A percentile compares a stretch with the other conserved stretches of the same genome.
Evolutionary conservation across 2,113 vertebrate species (phyloP).

Genomic region (Pomatorhinus ruficollis): DNA sequence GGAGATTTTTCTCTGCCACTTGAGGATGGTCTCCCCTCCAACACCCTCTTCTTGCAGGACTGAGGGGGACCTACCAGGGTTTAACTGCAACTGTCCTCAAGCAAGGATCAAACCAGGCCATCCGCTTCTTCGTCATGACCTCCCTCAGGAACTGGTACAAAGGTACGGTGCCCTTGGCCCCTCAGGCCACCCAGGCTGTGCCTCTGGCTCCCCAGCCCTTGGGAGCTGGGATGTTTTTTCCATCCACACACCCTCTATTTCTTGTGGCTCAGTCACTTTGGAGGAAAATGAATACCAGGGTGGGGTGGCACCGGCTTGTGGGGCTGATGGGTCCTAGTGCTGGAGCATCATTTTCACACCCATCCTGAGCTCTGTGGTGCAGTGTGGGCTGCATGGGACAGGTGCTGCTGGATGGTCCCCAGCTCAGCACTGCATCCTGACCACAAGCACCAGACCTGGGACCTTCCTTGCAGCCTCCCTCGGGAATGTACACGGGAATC

Average conservation of each 20-base stretch:
- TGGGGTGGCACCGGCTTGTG: fast-evolving
- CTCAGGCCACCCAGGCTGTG: not conserved
- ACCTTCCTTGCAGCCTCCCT: not conserved
- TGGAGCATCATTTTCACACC: not conserved
- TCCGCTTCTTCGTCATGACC: slow-evolving; percentile 95
- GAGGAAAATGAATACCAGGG: not conserved
- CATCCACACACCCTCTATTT: fast-evolving
- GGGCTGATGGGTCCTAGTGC: not conserved
- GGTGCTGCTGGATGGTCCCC: fast-evolving
- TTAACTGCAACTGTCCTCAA: slow-evolving; percentile 92
- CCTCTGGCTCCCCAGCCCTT: not conserved
- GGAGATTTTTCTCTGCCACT: not conserved
- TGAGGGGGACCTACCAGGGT: slow-evolving; percentile 93
- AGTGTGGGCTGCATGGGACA: not conserved
- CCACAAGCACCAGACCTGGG: not conserved
- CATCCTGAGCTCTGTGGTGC: fast-evolving
- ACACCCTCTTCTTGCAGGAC: slow-evolving; percentile 67
- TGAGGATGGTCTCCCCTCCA: not conserved
- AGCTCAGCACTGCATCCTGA: not conserved
- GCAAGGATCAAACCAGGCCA: slow-evolving; percentile 96
- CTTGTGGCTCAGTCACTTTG: not conserved
- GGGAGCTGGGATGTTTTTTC: not conserved
- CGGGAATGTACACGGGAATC: fast-evolving
- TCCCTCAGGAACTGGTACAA: slow-evolving; percentile 95
- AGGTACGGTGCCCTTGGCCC: slow-evolving; percentile 68